These are phyloP conservation scores for Cecidostiba fungosa DNA, from an alignment of 2,888 invertebrate species.

Conservation along the genomic window DNA sequence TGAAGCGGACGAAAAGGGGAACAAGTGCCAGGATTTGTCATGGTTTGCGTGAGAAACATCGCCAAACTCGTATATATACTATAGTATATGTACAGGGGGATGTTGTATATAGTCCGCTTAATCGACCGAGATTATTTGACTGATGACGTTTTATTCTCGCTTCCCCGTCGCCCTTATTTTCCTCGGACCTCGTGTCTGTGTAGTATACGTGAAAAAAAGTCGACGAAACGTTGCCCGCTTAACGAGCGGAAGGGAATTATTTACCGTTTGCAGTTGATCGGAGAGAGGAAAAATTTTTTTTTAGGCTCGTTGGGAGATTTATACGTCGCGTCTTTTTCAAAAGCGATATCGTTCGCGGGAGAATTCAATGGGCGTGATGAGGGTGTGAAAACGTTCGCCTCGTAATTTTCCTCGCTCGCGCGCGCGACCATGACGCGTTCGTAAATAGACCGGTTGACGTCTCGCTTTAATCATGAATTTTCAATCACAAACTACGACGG, in stretches of 20 bases:
- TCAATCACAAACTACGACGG: background rate
- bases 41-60: conserved; percentile 63
- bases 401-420: background rate
- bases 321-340: background rate
- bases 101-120: conserved; percentile 35
- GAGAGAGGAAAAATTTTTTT: background rate
- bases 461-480: conserved; percentile 4
- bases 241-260: conserved; percentile 45
- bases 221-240: background rate
- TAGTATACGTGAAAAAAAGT: background rate
- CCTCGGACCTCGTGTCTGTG: background rate
- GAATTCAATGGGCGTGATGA: background rate
- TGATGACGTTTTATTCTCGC: conserved; percentile 54
- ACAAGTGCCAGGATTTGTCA: conserved; percentile 65
- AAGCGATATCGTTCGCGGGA: background rate
- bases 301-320: conserved; percentile 2
- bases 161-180: conserved; percentile 2
- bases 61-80: conserved; percentile 45
- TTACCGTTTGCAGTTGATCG: conserved; percentile 25
- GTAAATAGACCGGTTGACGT: background rate
- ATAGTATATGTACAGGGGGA: conserved; percentile 21
- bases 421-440: background rate
- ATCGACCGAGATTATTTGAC: conserved; percentile 62
- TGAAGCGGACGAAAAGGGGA: conserved; percentile 49
- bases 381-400: background rate